phyloP scores from a whole-genome alignment of 2,113 vertebrate species.

The Sinocyclocheilus anshuiensis region DNA sequence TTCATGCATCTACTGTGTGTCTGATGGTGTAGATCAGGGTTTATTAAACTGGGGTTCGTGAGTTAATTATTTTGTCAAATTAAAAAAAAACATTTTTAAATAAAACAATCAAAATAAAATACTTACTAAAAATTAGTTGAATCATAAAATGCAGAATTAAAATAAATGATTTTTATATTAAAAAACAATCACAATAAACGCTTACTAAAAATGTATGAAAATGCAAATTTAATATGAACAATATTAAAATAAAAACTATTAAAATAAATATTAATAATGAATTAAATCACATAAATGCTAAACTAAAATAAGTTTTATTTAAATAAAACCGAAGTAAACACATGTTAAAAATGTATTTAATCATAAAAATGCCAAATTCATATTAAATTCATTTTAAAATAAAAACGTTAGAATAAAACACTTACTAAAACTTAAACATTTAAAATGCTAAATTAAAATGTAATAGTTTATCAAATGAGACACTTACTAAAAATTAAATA shows the following conservation, averaged over 20 bases:
- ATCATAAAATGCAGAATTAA: not conserved
- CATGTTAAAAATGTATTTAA: too few relatives aligned
- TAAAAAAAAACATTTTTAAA: not conserved
- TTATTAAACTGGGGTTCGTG: not conserved
- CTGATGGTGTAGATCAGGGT: not conserved
- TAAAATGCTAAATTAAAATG: too few relatives aligned
- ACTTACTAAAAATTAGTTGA: not conserved
- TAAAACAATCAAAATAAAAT: not conserved
- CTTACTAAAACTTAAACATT: too few relatives aligned
- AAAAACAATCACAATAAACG: not conserved
- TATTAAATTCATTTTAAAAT: too few relatives aligned
- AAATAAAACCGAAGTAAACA: too few relatives aligned
- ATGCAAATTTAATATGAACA: not conserved
- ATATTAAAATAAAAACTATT: not conserved
- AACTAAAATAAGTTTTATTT: not conserved
- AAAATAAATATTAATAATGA: not conserved
- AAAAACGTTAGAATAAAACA: too few relatives aligned
- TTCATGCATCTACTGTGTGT: not conserved
- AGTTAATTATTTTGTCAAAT: not conserved
- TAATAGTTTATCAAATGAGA: too few relatives aligned
- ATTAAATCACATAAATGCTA: not conserved
- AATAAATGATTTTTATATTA: not conserved
- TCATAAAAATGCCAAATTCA: too few relatives aligned
- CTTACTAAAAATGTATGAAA: not conserved
- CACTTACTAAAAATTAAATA: too few relatives aligned